Conservation (phyloP, 2,113 vertebrate species). For the Callaeas wilsoni region DNA sequence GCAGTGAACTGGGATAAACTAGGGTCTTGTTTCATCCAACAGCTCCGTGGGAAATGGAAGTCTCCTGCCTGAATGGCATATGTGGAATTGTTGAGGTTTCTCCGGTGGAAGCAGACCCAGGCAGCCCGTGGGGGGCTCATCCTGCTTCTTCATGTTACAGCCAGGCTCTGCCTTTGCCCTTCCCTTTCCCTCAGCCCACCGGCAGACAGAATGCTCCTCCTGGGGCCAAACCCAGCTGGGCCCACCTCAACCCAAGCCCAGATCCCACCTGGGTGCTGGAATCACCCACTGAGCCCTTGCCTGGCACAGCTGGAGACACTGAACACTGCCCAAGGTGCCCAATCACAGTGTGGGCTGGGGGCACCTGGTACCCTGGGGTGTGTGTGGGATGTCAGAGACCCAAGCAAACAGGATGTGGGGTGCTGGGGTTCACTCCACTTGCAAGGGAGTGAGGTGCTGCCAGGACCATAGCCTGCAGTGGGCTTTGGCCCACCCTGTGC, state of each 20-base stretch:
- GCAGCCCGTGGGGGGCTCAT: neutral
- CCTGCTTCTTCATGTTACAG: neutral
- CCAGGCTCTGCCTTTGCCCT: neutral
- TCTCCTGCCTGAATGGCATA: neutral
- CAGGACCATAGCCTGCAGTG: neutral
- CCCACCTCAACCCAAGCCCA: no score
- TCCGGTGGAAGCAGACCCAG: neutral
- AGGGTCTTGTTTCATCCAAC: neutral
- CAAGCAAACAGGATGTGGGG: rapidly evolving
- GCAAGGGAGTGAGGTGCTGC: neutral
- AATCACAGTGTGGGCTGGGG: neutral
- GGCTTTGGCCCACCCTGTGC: neutral
- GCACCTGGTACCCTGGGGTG: rapidly evolving
- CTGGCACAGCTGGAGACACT: neutral
- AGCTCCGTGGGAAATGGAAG: neutral
- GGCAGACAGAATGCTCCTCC: neutral
- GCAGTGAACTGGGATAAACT: neutral
- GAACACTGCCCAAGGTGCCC: neutral
- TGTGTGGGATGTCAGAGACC: rapidly evolving
- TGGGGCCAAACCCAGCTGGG: neutral
- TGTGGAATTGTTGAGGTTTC: rapidly evolving
- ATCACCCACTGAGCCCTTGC: neutral
- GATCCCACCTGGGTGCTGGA: neutral
- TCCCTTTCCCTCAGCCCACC: neutral
- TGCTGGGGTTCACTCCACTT: neutral